Evolutionary conservation across 2,113 vertebrate species (phyloP).

Genomic region (Colistium nudipinnis): DNA sequence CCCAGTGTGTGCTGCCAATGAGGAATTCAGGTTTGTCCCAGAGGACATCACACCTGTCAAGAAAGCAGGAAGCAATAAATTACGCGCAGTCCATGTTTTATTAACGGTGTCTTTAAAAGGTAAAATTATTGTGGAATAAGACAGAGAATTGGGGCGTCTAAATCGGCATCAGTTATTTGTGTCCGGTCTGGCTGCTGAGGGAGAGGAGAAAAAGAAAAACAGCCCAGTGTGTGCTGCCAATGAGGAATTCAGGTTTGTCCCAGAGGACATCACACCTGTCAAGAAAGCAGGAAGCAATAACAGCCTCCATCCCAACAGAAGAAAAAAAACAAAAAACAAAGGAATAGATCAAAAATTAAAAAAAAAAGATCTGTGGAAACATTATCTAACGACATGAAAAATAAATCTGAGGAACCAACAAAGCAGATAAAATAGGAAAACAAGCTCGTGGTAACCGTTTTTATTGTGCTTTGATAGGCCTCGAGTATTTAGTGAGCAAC

Average conservation of each 20-base stretch:
- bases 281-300: slow-evolving; percentile 68
- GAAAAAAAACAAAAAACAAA: slow-evolving; percentile 31
- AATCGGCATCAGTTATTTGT: slow-evolving; percentile 65
- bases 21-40: slow-evolving; percentile 75
- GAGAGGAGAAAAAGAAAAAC: slow-evolving; percentile 22
- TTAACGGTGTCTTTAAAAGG: not conserved
- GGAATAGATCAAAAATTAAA: not conserved
- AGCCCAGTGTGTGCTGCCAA: not conserved
- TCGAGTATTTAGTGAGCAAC: slow-evolving; percentile 39
- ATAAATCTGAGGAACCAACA: slow-evolving; percentile 71
- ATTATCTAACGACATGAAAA: slow-evolving; percentile 75
- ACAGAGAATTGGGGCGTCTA: slow-evolving; percentile 28
- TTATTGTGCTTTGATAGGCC: slow-evolving; percentile 62
- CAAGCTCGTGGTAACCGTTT: slow-evolving; percentile 40
- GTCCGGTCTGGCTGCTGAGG: slow-evolving; percentile 53
- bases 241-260: slow-evolving; percentile 73
- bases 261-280: slow-evolving; percentile 79
- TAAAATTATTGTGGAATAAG: slow-evolving; percentile 17
- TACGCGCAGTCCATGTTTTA: not conserved
- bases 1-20: not conserved
- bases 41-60: slow-evolving; percentile 78
- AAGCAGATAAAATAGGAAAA: slow-evolving; percentile 63
- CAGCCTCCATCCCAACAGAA: slow-evolving; percentile 50
- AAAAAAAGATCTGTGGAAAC: slow-evolving; percentile 66
- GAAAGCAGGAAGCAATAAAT: slow-evolving; percentile 65